These are phyloP conservation scores for Bombus turneri DNA, from an alignment of 1,140 invertebrate species.

Conservation along the genomic window DNA sequence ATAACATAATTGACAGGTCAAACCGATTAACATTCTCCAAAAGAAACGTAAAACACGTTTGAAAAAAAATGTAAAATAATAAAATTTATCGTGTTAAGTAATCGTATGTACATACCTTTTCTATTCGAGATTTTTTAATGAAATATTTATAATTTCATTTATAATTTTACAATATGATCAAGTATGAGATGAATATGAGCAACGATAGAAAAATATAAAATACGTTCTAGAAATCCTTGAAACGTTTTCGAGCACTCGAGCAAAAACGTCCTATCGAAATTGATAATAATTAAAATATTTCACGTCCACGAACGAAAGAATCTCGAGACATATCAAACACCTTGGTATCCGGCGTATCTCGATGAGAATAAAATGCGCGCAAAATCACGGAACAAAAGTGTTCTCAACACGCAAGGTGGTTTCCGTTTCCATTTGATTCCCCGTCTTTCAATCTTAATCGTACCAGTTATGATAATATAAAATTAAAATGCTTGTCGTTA, in stretches of 20 bases:
- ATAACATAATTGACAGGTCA: neutral
- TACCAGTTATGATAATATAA: too few relatives aligned
- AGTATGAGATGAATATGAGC: too few relatives aligned
- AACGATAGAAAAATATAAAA: neutral
- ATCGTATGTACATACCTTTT: neutral
- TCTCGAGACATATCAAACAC: neutral
- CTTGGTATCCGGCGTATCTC: neutral
- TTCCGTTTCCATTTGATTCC: neutral
- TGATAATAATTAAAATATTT: neutral
- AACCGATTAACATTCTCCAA: too few relatives aligned
- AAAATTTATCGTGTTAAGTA: neutral
- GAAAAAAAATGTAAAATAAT: too few relatives aligned
- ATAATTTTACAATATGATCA: too few relatives aligned
- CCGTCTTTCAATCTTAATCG: neutral
- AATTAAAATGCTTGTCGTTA: too few relatives aligned
- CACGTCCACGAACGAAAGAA: neutral
- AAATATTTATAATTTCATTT: too few relatives aligned
- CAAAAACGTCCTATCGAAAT: neutral
- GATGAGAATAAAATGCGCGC: slow-evolving; percentile 1
- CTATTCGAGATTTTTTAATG: too few relatives aligned
- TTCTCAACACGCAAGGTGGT: neutral
- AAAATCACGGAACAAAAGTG: neutral
- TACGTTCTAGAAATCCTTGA: neutral
- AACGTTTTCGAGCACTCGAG: too few relatives aligned
- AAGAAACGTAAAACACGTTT: neutral